Evolutionary conservation across 2,113 vertebrate genomes (phyloP).

Genomic region (Callospermophilus lateralis): DNA sequence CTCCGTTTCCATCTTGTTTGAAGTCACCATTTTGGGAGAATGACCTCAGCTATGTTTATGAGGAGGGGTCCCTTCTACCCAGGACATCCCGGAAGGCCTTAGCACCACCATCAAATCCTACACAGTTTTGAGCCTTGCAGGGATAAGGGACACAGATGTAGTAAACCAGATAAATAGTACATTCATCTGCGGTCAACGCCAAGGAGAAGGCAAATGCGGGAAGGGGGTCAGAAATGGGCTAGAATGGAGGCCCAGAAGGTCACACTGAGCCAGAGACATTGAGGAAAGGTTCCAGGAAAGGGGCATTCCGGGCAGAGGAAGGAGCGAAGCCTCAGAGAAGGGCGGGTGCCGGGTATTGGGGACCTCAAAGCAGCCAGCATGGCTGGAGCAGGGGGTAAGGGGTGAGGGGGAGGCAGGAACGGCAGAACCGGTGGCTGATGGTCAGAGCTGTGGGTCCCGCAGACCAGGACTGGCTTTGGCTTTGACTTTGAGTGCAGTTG

Average conservation of each 20-base stretch:
- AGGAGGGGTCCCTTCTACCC: not conserved
- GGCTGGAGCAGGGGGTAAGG: not conserved
- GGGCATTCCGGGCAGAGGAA: not conserved
- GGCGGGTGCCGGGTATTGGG: not conserved
- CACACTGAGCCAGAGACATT: not conserved
- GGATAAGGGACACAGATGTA: not conserved
- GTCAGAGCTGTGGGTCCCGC: not conserved
- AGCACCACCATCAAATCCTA: not conserved
- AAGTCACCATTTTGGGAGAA: not conserved
- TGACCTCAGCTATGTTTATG: not conserved
- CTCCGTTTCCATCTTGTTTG: not conserved
- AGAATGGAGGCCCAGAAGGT: not conserved
- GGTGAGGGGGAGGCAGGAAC: rapidly evolving
- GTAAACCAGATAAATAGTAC: not conserved
- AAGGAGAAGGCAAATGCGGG: not conserved
- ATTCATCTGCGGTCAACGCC: not conserved
- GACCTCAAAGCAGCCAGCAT: not conserved
- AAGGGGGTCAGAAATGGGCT: not conserved
- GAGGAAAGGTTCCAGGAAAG: not conserved
- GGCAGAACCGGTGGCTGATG: too few species aligned
- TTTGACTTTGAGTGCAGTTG: not conserved
- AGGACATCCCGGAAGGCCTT: not conserved
- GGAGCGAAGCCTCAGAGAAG: not conserved
- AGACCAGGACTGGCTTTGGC: not conserved
- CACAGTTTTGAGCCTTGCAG: not conserved